Conservation (phyloP, 2,888 invertebrate species). For the Pilophorus perplexus region DNA sequence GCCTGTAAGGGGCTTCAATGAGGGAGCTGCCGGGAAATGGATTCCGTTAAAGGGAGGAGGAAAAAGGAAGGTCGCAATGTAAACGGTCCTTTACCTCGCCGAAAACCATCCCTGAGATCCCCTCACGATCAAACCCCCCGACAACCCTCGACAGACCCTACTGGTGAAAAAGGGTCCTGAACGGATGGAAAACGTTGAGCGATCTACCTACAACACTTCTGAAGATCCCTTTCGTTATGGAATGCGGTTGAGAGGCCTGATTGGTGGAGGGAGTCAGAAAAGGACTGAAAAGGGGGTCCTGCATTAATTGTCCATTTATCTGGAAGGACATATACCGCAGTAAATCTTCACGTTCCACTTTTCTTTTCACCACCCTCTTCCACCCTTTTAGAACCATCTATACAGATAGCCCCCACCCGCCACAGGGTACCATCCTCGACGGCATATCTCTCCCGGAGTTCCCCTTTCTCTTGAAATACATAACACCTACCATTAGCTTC, state of each 20-base stretch:
- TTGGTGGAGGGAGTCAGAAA: no score
- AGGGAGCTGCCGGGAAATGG: no score
- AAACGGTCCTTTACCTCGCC: background rate
- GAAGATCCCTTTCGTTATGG: constrained; percentile 14
- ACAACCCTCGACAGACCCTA: background rate
- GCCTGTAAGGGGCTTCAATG: no score
- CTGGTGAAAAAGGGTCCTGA: background rate
- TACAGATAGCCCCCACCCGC: no score
- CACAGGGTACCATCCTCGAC: no score
- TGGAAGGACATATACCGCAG: constrained; percentile 14
- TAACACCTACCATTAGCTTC: constrained; percentile 32
- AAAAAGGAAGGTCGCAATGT: no score
- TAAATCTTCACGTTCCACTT: constrained; percentile 27
- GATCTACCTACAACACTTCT: constrained; percentile 22
- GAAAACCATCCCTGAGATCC: background rate
- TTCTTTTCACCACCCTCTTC: constrained; percentile 1
- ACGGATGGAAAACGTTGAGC: constrained; percentile 10
- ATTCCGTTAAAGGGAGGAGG: no score
- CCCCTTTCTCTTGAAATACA: constrained; percentile 23
- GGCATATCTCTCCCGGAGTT: background rate
- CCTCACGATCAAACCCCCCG: background rate
- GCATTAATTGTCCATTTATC: constrained; percentile 38
- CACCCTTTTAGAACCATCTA: background rate
- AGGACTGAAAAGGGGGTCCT: background rate
- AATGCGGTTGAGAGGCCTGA: background rate